Evolutionary conservation across 1,140 invertebrate genomes (phyloP), one percentile per base, ranked within the genome.

Genomic region (Drosophila bipectinata): DNA sequence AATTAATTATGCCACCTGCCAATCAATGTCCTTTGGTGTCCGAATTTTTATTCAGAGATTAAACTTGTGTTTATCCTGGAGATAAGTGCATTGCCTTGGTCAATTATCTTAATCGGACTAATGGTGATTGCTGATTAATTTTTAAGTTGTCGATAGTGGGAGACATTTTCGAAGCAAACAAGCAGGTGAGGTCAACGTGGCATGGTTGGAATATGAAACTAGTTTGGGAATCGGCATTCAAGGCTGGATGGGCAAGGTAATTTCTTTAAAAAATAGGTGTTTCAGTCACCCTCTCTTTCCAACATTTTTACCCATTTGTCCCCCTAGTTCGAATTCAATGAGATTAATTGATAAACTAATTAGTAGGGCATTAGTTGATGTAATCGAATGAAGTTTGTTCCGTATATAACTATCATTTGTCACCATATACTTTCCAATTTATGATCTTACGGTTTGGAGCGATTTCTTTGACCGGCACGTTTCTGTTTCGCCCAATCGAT

Each of bases 1-100:
- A 63, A 53, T 45, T 74, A 74, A 74, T 64, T 74, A 53, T 63
- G 32, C n/a, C 39, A 8, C n/a, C 41, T 30, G 10, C 44, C 8
- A 8, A 39, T 15, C n/a, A 51, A 24, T 9, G 12, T 63, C 41
- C 14, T 14, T 15, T 28, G n/a, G 14, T n/a, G 30, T 26, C 15
- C 12, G 10, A 53, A 37, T 21, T 37, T 34, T 15, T 30, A 53
- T 18, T 34, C 4, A 5, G 8, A 26, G 9, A 7, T 34, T 37
- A 62, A 32, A n/a, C 15, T 45, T n/a, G 6, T 18, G 32, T 41
- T 21, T 18, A 14, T 49, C 32, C 10, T 4, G 12, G 3, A 21
- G 6, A 9, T 8, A 7, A 54, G 51, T 44, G 45, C 68, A 53
- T 28, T 66, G 8, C 6, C 34, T 49, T 56, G 7, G 21, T 8